Evolutionary conservation across 2,888 invertebrate species (phyloP).

Genomic region (Cremastinae sp.): DNA sequence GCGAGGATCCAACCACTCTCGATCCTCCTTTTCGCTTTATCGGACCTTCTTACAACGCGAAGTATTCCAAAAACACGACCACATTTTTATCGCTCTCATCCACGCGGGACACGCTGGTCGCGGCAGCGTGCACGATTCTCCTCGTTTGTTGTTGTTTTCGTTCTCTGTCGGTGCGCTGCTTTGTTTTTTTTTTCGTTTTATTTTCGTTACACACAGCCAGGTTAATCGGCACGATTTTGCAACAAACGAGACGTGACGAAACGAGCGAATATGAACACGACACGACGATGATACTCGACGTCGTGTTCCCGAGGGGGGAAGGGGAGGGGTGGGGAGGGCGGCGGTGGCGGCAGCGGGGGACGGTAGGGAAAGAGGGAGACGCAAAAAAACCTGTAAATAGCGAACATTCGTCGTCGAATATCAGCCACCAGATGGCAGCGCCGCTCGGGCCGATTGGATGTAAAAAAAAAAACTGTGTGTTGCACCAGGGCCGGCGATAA

Average conservation of each 20-base stretch:
- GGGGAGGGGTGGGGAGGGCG: neutral
- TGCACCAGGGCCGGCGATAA: constrained; percentile 71
- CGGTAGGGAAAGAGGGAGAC: constrained; percentile 20
- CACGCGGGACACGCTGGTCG: constrained; percentile 56
- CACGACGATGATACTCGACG: constrained; percentile 33
- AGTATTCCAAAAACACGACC: constrained; percentile 54
- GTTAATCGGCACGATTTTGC: constrained; percentile 31
- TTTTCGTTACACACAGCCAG: neutral
- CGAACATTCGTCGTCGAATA: constrained; percentile 75
- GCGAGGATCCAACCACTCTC: constrained; percentile 30
- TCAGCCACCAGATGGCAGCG: constrained; percentile 77
- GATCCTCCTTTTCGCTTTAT: constrained; percentile 5
- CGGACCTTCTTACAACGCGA: constrained; percentile 39
- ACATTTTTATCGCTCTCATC: constrained; percentile 45
- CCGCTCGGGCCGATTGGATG: constrained; percentile 67
- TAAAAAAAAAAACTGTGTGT: constrained; percentile 67
- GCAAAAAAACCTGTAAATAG: constrained; percentile 73
- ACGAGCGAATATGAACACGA: constrained; percentile 41
- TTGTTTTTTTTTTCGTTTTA: constrained; percentile 10
- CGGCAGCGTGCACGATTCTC: neutral
- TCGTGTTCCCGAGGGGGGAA: constrained; percentile 28
- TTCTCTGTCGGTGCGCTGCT: too few relatives aligned
- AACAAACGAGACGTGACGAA: constrained; percentile 41
- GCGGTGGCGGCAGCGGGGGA: neutral
- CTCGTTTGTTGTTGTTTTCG: neutral